A percentile compares a stretch with the other conserved stretches of the same genome.
Evolutionary conservation across 2,113 vertebrate species (phyloP).

Genomic region (Andinoacara biseriatus): DNA sequence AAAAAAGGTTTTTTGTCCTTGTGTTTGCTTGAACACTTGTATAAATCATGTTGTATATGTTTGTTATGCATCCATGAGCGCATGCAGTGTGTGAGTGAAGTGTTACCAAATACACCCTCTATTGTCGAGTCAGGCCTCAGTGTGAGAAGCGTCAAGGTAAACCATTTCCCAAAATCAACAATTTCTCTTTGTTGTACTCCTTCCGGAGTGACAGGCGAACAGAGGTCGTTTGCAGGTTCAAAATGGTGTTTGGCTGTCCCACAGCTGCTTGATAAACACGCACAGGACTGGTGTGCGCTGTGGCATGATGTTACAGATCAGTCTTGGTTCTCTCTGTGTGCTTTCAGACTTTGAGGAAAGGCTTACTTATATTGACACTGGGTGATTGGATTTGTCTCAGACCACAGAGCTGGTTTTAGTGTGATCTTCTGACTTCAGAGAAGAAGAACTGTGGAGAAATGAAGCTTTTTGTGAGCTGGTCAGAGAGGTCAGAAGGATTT

Average conservation of each 20-base stretch:
- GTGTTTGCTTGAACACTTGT: not conserved
- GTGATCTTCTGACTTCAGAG: conserved; percentile 37
- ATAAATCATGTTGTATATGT: not conserved
- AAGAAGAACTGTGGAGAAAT: conserved; percentile 20
- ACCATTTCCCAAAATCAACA: conserved; percentile 25
- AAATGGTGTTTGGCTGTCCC: conserved; percentile 18
- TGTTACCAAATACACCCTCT: not conserved
- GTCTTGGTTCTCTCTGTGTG: conserved; percentile 14
- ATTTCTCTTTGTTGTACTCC: conserved; percentile 25
- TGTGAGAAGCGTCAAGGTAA: conserved; percentile 7
- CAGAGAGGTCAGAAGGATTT: conserved; percentile 32
- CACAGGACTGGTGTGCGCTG: not conserved
- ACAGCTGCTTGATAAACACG: conserved; percentile 13
- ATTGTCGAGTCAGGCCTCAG: conserved; percentile 1
- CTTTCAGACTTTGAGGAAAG: conserved; percentile 43
- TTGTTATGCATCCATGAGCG: not conserved
- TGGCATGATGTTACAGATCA: conserved; percentile 16
- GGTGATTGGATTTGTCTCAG: conserved; percentile 47
- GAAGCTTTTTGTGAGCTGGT: conserved; percentile 25
- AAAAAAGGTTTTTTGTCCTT: not conserved
- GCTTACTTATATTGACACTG: conserved; percentile 46
- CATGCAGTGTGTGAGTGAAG: not conserved
- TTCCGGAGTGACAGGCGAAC: conserved; percentile 25
- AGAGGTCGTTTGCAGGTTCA: conserved; percentile 31
- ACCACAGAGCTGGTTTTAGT: conserved; percentile 14